These are phyloP conservation scores for Platypus cylindrus DNA, from an alignment of 2,888 invertebrate species.

Conservation along the genomic window DNA sequence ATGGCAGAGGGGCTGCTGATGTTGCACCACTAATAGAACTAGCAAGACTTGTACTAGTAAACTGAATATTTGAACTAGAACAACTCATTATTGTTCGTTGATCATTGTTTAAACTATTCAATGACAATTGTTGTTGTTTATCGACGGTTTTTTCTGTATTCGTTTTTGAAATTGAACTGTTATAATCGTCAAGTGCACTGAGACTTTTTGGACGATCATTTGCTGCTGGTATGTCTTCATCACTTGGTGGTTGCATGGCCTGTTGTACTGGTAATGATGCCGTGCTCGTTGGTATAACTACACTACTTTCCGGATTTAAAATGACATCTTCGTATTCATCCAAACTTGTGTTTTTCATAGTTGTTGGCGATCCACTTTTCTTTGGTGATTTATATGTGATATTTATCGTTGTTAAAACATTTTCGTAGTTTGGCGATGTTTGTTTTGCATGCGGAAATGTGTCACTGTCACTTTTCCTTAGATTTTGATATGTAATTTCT, in stretches of 20 bases:
- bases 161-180: conserved; percentile 18
- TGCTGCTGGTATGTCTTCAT: conserved; percentile 4
- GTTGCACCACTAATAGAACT: too few species aligned
- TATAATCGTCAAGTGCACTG: conserved; percentile 29
- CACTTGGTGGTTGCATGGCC: conserved; percentile 40
- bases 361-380: conserved; percentile 29
- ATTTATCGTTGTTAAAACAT: conserved; percentile 55
- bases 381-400: conserved; percentile 58
- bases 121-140: conserved; percentile 24
- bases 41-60: conserved; percentile 24
- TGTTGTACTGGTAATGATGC: conserved; percentile 45
- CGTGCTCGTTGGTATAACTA: conserved; percentile 41
- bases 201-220: conserved; percentile 30
- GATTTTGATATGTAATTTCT: conserved; percentile 19
- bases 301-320: conserved; percentile 42
- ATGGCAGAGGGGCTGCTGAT: too few species aligned
- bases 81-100: conserved; percentile 23
- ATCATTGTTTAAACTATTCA: conserved; percentile 20
- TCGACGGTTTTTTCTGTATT: conserved; percentile 27
- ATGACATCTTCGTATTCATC: conserved; percentile 48
- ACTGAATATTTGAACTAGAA: conserved; percentile 26
- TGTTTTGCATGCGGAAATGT: conserved; percentile 9
- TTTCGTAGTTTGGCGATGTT: conserved; percentile 25
- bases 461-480: conserved; percentile 14
- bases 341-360: conserved; percentile 20